These are phyloP conservation scores for Siniperca undulata DNA, from an alignment of 2,797 vertebrate genomes.

Conservation along the genomic window DNA sequence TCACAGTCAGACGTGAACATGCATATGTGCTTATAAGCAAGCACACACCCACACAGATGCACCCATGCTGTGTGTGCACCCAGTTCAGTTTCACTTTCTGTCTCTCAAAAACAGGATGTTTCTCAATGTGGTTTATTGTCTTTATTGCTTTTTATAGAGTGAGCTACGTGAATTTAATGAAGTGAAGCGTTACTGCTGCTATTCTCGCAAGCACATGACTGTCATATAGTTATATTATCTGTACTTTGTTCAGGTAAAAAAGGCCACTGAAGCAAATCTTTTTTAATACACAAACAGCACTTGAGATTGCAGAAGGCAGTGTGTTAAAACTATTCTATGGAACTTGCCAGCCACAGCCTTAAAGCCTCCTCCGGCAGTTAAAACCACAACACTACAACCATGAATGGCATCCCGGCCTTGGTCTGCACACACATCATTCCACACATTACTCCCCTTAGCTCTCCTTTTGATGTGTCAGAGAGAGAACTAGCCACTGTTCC, in stretches of 20 bases:
- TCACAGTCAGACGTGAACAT: conserved; percentile 68
- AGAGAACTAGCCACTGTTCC: conserved; percentile 77
- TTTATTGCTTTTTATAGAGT: conserved; percentile 63
- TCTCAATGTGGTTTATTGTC: conserved; percentile 33
- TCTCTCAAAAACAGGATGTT: conserved; percentile 21
- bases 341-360: conserved; percentile 62
- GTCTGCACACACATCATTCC: conserved; percentile 80
- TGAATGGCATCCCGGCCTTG: conserved; percentile 79
- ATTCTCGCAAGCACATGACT: conserved; percentile 45
- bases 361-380: conserved; percentile 66
- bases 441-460: conserved; percentile 80
- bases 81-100: conserved; percentile 54
- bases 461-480: conserved; percentile 81
- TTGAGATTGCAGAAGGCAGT: conserved; percentile 32
- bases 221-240: conserved; percentile 32
- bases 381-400: conserved; percentile 74
- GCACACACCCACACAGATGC: conserved; percentile 60
- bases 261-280: conserved; percentile 7
- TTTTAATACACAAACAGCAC: conserved; percentile 29
- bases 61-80: conserved; percentile 36
- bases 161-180: conserved; percentile 14
- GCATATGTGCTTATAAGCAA: conserved; percentile 61
- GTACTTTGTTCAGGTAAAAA: conserved; percentile 49
- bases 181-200: conserved; percentile 23
- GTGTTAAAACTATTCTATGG: conserved; percentile 57